phyloP scores from a whole-genome alignment of 2,113 vertebrate species.

The Perognathus longimembris region DNA sequence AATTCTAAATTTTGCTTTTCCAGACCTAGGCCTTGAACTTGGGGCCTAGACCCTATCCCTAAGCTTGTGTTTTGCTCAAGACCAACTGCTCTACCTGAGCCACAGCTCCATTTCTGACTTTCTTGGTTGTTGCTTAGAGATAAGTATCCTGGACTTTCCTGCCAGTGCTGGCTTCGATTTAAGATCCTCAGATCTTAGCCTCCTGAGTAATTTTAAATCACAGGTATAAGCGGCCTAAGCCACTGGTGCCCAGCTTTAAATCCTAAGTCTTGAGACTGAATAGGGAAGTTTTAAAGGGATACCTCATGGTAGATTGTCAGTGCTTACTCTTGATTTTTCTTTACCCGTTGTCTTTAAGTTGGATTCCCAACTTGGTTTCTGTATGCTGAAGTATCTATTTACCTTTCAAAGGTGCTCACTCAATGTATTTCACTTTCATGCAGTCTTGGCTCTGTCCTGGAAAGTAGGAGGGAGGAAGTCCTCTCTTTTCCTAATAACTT shows the following conservation, averaged over 20 bases:
- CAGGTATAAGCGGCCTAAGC: too few relatives aligned
- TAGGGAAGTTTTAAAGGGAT: not conserved
- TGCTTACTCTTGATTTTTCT: slow-evolving; percentile 36
- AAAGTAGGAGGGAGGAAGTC: not conserved
- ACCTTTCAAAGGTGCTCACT: not conserved
- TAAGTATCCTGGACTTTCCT: too few relatives aligned
- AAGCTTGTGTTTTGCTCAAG: too few relatives aligned
- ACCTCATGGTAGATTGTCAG: not conserved
- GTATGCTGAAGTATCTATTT: not conserved
- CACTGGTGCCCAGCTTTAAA: not conserved
- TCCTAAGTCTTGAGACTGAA: not conserved
- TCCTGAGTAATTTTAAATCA: too few relatives aligned
- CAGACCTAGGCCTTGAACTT: too few relatives aligned
- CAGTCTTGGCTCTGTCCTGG: not conserved
- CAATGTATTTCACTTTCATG: not conserved
- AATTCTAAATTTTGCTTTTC: not conserved
- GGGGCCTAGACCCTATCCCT: too few relatives aligned
- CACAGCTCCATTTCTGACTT: too few relatives aligned
- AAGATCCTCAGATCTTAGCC: too few relatives aligned
- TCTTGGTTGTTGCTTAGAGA: too few relatives aligned
- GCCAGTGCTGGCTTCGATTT: too few relatives aligned
- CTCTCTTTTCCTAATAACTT: not conserved
- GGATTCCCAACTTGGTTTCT: slow-evolving; percentile 16
- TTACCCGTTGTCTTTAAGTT: slow-evolving; percentile 40
- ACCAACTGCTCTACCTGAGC: too few relatives aligned